Conservation (phyloP, 37 sponge, comb jelly and placozoan genomes). For the Beroe ovata region DNA sequence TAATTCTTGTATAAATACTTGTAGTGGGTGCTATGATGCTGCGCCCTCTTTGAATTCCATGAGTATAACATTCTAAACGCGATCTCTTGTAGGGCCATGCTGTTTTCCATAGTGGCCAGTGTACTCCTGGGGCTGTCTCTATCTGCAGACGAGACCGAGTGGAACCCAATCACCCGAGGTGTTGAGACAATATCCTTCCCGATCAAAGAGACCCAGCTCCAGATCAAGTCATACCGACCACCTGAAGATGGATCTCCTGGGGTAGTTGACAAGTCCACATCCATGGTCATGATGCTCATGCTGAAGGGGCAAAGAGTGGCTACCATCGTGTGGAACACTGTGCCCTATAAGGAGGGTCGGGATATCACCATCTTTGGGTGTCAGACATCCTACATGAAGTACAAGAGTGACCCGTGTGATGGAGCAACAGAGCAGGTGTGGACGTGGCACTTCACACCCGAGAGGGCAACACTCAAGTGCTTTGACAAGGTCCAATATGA, state of each 20-base stretch:
- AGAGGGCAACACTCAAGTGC: not conserved
- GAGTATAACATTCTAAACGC: too few relatives aligned
- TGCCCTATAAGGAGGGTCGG: constrained; percentile 4
- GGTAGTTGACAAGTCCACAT: constrained; percentile 30
- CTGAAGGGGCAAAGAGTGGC: not conserved
- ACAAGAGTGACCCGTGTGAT: constrained; percentile 13
- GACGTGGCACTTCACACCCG: constrained; percentile 23
- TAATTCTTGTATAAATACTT: too few relatives aligned
- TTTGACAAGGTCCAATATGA: constrained; percentile 12
- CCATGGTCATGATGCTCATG: constrained; percentile 11
- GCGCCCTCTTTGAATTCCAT: too few relatives aligned
- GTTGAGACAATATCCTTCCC: constrained; percentile 3
- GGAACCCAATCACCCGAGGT: not conserved
- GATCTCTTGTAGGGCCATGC: not conserved
- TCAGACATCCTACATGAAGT: constrained; percentile 1
- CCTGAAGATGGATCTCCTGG: not conserved
- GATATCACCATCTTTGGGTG: constrained; percentile 16
- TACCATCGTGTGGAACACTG: constrained; percentile 38
- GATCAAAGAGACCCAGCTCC: not conserved
- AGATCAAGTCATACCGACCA: constrained; percentile 14
- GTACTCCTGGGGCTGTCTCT: not conserved
- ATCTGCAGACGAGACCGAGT: not conserved
- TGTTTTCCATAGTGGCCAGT: not conserved
- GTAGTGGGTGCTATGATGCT: too few relatives aligned
- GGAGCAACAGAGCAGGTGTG: constrained; percentile 59